Evolutionary conservation across 1,140 invertebrate species (phyloP).

Genomic region (Zaprionus camerounensis): DNA sequence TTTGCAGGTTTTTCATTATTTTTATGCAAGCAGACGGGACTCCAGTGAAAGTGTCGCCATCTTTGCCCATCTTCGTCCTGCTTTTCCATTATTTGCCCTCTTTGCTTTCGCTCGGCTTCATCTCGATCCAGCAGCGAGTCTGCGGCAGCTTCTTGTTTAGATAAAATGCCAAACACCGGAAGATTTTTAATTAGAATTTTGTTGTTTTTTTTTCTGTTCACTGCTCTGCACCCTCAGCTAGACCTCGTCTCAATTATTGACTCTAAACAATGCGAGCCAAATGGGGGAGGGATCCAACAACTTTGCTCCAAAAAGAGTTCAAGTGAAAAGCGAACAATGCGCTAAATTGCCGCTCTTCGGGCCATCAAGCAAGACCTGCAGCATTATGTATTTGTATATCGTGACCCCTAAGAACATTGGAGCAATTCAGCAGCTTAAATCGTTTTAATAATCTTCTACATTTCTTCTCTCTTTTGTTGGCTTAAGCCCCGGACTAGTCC

Average conservation of each 20-base stretch:
- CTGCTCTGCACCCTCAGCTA: neutral
- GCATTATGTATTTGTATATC: neutral
- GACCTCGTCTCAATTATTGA: constrained; percentile 57
- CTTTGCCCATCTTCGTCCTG: constrained; percentile 19
- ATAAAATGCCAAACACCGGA: constrained; percentile 78
- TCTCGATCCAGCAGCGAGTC: constrained; percentile 20
- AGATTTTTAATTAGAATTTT: constrained; percentile 82
- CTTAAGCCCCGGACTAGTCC: constrained; percentile 19
- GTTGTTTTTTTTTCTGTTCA: constrained; percentile 18
- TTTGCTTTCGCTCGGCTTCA: constrained; percentile 30
- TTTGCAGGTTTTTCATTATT: constrained; percentile 71
- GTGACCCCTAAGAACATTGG: constrained; percentile 45
- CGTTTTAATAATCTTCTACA: constrained; percentile 69
- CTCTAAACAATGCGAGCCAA: constrained; percentile 54
- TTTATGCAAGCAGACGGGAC: constrained; percentile 44
- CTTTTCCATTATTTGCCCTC: constrained; percentile 31
- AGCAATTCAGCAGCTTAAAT: constrained; percentile 68
- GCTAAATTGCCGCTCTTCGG: constrained; percentile 22
- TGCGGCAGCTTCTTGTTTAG: constrained; percentile 68
- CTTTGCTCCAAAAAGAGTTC: constrained; percentile 42
- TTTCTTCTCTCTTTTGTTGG: constrained; percentile 40
- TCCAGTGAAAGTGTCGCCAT: constrained; percentile 68
- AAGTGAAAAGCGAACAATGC: constrained; percentile 46
- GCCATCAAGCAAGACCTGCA: neutral
- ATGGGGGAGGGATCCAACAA: constrained; percentile 12